Evolutionary conservation across 2,888 invertebrate genomes (phyloP), one percentile per base, ranked within the genome.

Genomic region (Myopa testacea): DNA sequence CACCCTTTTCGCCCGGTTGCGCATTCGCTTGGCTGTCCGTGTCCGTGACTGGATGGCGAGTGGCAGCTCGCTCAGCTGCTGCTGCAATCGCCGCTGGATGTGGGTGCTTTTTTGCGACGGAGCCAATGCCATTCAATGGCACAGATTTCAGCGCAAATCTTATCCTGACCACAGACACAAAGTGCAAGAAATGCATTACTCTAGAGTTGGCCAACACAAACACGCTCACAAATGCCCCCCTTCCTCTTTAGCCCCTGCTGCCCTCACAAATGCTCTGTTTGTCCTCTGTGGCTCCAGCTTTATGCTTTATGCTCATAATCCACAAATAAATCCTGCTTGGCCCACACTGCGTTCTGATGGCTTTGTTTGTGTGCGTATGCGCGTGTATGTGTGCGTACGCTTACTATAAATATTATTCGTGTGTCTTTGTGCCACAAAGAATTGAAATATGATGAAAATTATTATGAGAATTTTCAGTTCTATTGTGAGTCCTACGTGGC

Each of bases 111-210:
- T 73, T 63, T 62, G 14, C 62, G 63, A 73, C 45, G 73, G 62
- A 73, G 68, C 55, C 50, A 60, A 40, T 69, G 69, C 68, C 55
- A 67, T 52, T 55, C 68, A 69, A 45, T 75, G 75, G 45, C 68
- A 40, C 68, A 26, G 75, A 69, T 69, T 75, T 68, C 69, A 75
- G 68, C 68, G 75, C 58, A 75, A 75, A 68, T 68, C 75, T 75
- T 68, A 68, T 75, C 75, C 68, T 55, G 68, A 69, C 75, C 75
- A 34, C 75, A 68, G 68, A 75, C 69, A 60, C 55, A 52, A 62
- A 60, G 16, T 65, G 65, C 34, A 40, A 40, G 40, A 26, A 75
- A 75, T 69, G 75, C 68, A 75, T 75, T 75, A 58, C 68, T 75
- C 8, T 45, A 68, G 60, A 67, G 75, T 75, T 75, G 67, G 38